Evolutionary conservation across 2,113 vertebrate genomes (phyloP), one percentile per base, ranked within the genome.

Genomic region (Tauraco erythrolophus): DNA sequence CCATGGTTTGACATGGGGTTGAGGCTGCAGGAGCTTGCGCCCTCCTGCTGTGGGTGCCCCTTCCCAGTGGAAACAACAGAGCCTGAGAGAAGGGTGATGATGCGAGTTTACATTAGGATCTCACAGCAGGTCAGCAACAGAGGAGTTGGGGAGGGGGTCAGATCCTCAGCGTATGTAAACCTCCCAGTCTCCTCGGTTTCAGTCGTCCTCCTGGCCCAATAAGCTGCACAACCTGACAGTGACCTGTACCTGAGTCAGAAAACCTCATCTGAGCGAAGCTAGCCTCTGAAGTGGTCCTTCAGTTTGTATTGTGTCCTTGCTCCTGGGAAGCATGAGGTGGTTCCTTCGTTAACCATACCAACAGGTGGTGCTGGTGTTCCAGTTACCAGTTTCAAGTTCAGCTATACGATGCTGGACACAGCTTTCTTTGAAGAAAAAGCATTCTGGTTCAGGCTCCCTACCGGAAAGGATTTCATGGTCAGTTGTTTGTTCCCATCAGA

Each of bases 281-380:
- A 19, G 27, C 39, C 7, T 21, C 27, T 48, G 56, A 69, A 57
- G 43, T 6, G 16, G 27, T 61, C 48, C 64, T 61, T 56, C 43
- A 39, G 21, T 39, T 84, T 51, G 12, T 33, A 14, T 24, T 1
- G 13, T 39, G 21, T 56, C 30, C 30, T n/a, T 10, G 54, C 46
- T 22, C 14, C 43, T 80, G 50, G 61, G 71, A 84, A 78, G 41
- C 15, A 4, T 10, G 28, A 81, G 31, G 43, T 64, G 50, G 39
- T 50, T 85, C 58, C 66, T 39, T n/a, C 27, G 74, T 75, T 68
- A 76, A 51, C 41, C 45, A 6, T 19, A 50, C 77, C 77, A 0
- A 53, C 76, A 95, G 94, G 41, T 89, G 84, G 80, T 88, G 95
- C 93, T 95, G 57, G 37, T 72, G 74, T 57, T 89, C 61, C 30